Conservation (phyloP, 2,113 vertebrate species). For the Labeo rohita region DNA sequence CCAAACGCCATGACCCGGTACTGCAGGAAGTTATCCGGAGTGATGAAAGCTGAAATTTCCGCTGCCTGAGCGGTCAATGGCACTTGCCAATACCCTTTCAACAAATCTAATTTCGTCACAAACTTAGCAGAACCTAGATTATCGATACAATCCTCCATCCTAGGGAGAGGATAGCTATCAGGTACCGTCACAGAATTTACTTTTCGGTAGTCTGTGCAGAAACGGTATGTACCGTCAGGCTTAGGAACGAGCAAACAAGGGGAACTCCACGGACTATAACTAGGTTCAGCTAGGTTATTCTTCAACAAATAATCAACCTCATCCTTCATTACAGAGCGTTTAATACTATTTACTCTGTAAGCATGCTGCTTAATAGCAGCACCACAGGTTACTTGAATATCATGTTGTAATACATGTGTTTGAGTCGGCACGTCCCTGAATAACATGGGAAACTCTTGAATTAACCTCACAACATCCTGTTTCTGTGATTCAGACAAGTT, state of each 20-base stretch:
- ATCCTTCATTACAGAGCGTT: background rate
- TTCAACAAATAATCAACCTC: background rate
- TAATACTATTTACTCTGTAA: background rate
- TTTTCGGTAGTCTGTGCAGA: background rate
- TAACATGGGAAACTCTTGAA: background rate
- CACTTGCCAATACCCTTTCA: too few species aligned
- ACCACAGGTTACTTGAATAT: background rate
- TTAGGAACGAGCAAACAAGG: background rate
- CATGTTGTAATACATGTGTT: background rate
- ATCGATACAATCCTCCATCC: too few species aligned
- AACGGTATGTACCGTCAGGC: background rate
- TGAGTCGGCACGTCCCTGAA: background rate
- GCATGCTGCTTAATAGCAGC: background rate
- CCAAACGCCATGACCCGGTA: background rate
- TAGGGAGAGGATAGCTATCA: background rate
- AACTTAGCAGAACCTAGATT: too few species aligned
- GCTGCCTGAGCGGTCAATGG: too few species aligned
- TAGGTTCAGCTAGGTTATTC: background rate
- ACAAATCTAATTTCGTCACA: too few species aligned
- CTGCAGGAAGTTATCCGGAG: background rate
- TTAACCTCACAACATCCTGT: background rate
- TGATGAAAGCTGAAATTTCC: too few species aligned
- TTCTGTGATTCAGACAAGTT: too few species aligned
- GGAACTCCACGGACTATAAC: background rate
- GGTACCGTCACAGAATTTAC: background rate